These are phyloP conservation scores for Scarus forsteni DNA, from an alignment of 2,797 vertebrate species.

Conservation along the genomic window DNA sequence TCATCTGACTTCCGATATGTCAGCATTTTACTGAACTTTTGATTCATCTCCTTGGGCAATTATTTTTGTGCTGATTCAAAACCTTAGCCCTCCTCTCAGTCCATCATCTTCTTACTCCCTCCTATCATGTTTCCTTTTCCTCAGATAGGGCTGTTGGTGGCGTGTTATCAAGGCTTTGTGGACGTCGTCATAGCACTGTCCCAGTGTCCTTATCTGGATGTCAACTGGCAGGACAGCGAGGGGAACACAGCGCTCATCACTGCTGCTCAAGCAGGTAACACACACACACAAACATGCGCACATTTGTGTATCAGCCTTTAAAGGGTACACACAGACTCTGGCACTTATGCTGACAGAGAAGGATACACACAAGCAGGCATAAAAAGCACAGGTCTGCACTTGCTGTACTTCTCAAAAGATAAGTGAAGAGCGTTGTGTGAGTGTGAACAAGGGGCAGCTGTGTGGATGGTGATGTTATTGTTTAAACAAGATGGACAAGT, in stretches of 20 bases:
- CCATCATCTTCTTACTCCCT: conserved; percentile 5
- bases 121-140: conserved; percentile 18
- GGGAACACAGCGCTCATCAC: conserved; percentile 97
- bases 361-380: conserved; percentile 7
- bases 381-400: conserved; percentile 16
- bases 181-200: conserved; percentile 92
- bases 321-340: background rate
- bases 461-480: background rate
- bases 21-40: conserved; percentile 44
- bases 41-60: conserved; percentile 20
- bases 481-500: conserved; percentile 19
- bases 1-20: conserved; percentile 16
- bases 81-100: background rate
- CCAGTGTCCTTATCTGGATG: conserved; percentile 92
- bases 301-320: conserved; percentile 1
- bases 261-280: conserved; percentile 94
- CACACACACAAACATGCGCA: conserved; percentile 8
- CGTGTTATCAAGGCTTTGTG: conserved; percentile 96
- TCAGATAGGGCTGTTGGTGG: conserved; percentile 93
- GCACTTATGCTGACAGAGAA: conserved; percentile 34
- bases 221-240: conserved; percentile 98
- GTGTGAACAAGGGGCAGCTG: background rate
- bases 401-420: conserved; percentile 4
- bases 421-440: conserved; percentile 21
- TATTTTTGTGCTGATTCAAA: conserved; percentile 38